phyloP scores from a whole-genome alignment of 2,888 invertebrate species.

The Platycheirus albimanus region DNA sequence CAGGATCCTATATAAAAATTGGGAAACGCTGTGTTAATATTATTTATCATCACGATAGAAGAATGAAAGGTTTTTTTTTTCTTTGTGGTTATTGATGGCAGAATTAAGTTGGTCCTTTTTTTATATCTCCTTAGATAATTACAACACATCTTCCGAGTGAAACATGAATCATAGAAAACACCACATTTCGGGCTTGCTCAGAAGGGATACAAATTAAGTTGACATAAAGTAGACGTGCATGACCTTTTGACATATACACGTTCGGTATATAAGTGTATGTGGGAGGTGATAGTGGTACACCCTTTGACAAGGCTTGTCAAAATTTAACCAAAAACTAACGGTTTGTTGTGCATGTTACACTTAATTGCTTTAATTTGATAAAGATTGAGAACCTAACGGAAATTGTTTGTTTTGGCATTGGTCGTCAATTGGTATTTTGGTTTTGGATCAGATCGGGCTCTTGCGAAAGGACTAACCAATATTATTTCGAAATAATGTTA shows the following conservation, averaged over 20 bases:
- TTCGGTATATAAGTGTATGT: too few species aligned
- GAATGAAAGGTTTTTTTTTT: not conserved
- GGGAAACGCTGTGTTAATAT: constrained; percentile 42
- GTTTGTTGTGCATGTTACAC: constrained; percentile 28
- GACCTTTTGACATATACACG: not conserved
- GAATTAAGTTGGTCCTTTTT: constrained; percentile 3
- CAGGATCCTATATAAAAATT: constrained; percentile 28
- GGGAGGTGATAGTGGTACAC: too few species aligned
- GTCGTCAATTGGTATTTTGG: constrained; percentile 5
- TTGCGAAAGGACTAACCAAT: constrained; percentile 16
- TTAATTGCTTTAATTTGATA: constrained; percentile 68
- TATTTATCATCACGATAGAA: constrained; percentile 45
- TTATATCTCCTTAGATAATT: not conserved
- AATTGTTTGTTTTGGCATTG: constrained; percentile 53
- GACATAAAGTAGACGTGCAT: constrained; percentile 13
- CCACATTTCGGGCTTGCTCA: not conserved
- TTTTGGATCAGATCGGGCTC: constrained; percentile 17
- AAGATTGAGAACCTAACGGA: constrained; percentile 31
- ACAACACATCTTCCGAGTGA: constrained; percentile 1
- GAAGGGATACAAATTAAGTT: constrained; percentile 6
- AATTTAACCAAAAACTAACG: constrained; percentile 29
- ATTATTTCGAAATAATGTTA: constrained; percentile 52
- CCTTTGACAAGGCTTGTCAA: constrained; percentile 19
- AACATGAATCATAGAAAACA: constrained; percentile 16
- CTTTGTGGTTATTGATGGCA: constrained; percentile 27